Percentiles rank a stretch among this genome's conserved stretches.
Conservation (phyloP, 2,888 invertebrate species). For the Perizoma affinitatum region DNA sequence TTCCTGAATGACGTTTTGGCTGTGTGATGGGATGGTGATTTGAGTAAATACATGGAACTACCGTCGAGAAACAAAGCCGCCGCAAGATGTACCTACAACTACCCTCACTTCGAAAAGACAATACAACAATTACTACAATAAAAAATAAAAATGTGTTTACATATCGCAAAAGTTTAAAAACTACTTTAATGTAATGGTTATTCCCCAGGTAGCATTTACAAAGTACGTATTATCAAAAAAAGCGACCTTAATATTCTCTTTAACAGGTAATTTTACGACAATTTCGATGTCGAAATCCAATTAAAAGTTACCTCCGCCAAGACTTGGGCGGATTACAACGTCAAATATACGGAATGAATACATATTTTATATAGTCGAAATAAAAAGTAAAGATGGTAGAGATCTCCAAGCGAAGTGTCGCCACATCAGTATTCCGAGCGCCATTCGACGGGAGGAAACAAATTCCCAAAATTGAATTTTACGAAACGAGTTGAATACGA, state of each 20-base stretch:
- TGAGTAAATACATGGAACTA: no score
- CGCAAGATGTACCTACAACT: no score
- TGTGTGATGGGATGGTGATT: no score
- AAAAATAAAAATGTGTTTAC: no score
- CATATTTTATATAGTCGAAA: slow-evolving; percentile 64
- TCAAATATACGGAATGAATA: slow-evolving; percentile 54
- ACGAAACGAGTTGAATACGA: slow-evolving; percentile 83
- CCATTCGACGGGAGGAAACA: slow-evolving; percentile 79
- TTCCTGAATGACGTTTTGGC: no score
- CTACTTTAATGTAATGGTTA: background rate
- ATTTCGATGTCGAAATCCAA: slow-evolving; percentile 20
- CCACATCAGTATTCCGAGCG: slow-evolving; percentile 78
- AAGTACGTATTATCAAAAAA: slow-evolving; percentile 5
- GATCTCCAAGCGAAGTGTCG: slow-evolving; percentile 58
- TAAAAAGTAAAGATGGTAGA: slow-evolving; percentile 48
- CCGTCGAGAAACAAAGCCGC: no score
- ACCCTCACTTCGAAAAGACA: no score
- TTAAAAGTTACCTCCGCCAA: slow-evolving; percentile 27
- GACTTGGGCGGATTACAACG: slow-evolving; percentile 45
- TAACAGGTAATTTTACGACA: slow-evolving; percentile 15
- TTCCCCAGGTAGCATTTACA: background rate
- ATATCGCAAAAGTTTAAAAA: no score
- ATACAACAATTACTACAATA: no score
- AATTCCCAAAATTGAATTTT: slow-evolving; percentile 85
- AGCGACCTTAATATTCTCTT: slow-evolving; percentile 7